Evolutionary conservation across 2,888 invertebrate species (phyloP).

Genomic region (Ichneumoninae sp.): DNA sequence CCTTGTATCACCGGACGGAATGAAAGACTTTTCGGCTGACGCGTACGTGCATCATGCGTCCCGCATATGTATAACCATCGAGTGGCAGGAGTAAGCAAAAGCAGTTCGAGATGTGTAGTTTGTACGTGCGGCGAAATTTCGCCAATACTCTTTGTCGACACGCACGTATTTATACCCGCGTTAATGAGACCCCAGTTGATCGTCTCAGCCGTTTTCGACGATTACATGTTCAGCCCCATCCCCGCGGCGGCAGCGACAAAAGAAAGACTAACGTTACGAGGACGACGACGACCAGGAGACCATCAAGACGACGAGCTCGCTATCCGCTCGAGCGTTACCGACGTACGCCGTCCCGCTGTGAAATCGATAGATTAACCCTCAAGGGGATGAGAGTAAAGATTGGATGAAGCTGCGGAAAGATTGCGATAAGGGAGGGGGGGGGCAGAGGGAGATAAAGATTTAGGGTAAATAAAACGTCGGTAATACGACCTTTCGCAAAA

Average conservation of each 20-base stretch:
- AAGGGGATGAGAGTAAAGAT: conserved; percentile 51
- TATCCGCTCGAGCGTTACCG: conserved; percentile 30
- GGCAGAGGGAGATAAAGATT: conserved; percentile 55
- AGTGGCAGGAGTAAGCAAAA: conserved; percentile 4
- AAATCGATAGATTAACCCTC: conserved; percentile 52
- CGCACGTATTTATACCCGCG: conserved; percentile 52
- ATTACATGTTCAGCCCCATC: conserved; percentile 57
- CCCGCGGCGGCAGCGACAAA: conserved; percentile 13
- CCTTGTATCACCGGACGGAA: conserved; percentile 15
- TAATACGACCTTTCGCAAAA: conserved; percentile 15
- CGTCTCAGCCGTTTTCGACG: conserved; percentile 53
- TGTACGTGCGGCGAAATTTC: conserved; percentile 47
- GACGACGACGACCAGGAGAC: conserved; percentile 29
- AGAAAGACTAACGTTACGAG: conserved; percentile 58
- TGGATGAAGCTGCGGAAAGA: conserved; percentile 55
- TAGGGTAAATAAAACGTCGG: conserved; percentile 53
- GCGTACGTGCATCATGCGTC: conserved; percentile 35
- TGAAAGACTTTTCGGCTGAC: conserved; percentile 53
- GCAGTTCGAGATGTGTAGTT: background rate
- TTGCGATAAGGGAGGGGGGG: conserved; percentile 30
- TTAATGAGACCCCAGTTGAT: conserved; percentile 59
- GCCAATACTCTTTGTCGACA: conserved; percentile 4
- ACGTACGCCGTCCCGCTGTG: conserved; percentile 47
- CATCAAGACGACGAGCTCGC: conserved; percentile 51
- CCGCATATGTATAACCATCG: background rate